Evolutionary conservation across 2,797 vertebrate species (phyloP).

Genomic region (Furcifer pardalis): DNA sequence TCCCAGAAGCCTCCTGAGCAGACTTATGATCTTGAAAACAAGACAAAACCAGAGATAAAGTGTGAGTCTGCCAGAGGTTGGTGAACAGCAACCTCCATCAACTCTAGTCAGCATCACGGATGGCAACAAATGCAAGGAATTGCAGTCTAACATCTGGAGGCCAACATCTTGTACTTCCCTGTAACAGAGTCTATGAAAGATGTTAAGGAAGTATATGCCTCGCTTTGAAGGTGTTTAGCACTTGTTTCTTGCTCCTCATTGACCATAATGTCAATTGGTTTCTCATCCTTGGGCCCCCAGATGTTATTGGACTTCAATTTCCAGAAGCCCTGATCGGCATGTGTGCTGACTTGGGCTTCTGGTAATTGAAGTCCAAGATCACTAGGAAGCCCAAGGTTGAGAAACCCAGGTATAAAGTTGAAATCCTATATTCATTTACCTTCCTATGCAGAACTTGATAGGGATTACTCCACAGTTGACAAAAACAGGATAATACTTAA

Average conservation of each 20-base stretch:
- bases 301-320: no score
- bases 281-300: no score
- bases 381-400: no score
- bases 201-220: background rate
- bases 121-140: no score
- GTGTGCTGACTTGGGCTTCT: no score
- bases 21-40: background rate
- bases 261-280: no score
- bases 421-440: background rate
- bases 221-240: background rate
- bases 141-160: background rate
- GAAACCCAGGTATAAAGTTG: background rate
- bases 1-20: background rate
- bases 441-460: background rate
- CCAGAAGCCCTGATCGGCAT: no score
- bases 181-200: background rate
- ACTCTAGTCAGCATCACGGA: no score
- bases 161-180: background rate
- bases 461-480: background rate
- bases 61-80: no score
- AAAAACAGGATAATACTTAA: background rate
- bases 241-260: no score
- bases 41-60: background rate
- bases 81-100: no score
- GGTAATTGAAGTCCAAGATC: no score